These are phyloP conservation scores for Beris chalybata DNA, from an alignment of 2,888 invertebrate genomes.

Conservation along the genomic window DNA sequence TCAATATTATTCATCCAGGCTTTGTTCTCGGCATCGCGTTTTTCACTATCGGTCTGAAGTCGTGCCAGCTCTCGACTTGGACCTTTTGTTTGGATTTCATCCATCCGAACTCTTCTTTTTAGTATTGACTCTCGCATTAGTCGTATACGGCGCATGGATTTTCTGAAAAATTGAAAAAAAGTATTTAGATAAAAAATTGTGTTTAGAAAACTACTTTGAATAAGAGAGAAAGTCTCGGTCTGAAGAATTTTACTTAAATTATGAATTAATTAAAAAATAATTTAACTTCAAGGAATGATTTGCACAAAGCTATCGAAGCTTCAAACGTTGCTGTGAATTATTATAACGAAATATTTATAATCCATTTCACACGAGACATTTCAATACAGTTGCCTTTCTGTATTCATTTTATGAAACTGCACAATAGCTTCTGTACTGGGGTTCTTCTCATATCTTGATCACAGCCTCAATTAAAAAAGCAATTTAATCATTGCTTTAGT, in stretches of 20 bases:
- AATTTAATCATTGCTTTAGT: neutral
- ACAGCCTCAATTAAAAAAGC: neutral
- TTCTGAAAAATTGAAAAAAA: constrained; percentile 57
- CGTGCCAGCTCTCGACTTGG: constrained; percentile 51
- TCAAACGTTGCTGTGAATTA: too few relatives aligned
- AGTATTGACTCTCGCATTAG: constrained; percentile 69
- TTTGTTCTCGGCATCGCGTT: constrained; percentile 46
- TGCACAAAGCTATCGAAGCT: too few relatives aligned
- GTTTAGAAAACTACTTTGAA: too few relatives aligned
- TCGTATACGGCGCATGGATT: constrained; percentile 70
- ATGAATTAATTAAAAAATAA: too few relatives aligned
- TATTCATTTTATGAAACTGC: too few relatives aligned
- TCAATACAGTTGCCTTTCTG: too few relatives aligned
- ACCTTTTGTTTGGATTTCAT: constrained; percentile 58
- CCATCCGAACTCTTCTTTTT: constrained; percentile 65
- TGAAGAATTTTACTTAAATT: too few relatives aligned
- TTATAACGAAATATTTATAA: too few relatives aligned
- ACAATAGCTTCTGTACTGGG: too few relatives aligned
- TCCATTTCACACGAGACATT: too few relatives aligned
- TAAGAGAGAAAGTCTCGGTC: too few relatives aligned
- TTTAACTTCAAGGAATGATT: too few relatives aligned
- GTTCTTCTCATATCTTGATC: neutral
- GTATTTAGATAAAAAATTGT: neutral
- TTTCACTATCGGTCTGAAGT: constrained; percentile 42
- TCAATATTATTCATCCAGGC: constrained; percentile 70